A percentile compares a stretch with the other conserved stretches of the same genome.
These are phyloP conservation scores for Diplodus puntazzo DNA, from an alignment of 2,797 vertebrate genomes.

Conservation along the genomic window DNA sequence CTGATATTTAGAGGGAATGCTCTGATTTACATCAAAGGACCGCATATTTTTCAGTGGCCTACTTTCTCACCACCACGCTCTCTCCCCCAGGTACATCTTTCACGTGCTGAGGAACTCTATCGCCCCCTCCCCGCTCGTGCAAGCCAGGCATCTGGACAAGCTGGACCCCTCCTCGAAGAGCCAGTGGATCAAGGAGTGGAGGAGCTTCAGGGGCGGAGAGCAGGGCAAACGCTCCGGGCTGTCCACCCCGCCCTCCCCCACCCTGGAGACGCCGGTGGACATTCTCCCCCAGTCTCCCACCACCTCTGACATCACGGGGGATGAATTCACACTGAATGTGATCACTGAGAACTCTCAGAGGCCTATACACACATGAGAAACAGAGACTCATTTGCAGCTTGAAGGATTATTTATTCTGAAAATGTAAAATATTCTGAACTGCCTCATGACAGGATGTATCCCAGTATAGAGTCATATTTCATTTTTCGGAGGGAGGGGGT, in stretches of 20 bases:
- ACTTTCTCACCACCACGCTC: slow-evolving; percentile 80
- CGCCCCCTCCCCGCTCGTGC: slow-evolving; percentile 81
- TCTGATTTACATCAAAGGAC: slow-evolving; percentile 86
- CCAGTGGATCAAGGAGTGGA: slow-evolving; percentile 87
- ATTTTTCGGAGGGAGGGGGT: slow-evolving; percentile 17
- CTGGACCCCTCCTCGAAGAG: slow-evolving; percentile 81
- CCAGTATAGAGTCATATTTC: slow-evolving; percentile 15
- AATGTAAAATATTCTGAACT: slow-evolving; percentile 43
- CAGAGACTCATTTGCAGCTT: slow-evolving; percentile 16
- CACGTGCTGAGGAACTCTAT: slow-evolving; percentile 89
- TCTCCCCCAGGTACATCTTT: slow-evolving; percentile 89
- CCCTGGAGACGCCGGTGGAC: slow-evolving; percentile 46
- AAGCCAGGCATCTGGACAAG: slow-evolving; percentile 89
- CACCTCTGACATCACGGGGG: slow-evolving; percentile 33
- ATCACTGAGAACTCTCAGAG: slow-evolving; percentile 39
- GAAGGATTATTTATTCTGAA: slow-evolving; percentile 70
- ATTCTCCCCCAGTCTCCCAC: slow-evolving; percentile 22
- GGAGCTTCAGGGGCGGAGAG: slow-evolving; percentile 70
- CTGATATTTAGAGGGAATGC: slow-evolving; percentile 81
- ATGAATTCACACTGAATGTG: slow-evolving; percentile 64
- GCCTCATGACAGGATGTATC: slow-evolving; percentile 31
- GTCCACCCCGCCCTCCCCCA: slow-evolving; percentile 61
- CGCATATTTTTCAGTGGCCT: slow-evolving; percentile 85
- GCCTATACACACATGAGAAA: slow-evolving; percentile 26
- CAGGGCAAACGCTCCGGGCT: slow-evolving; percentile 53